Base-by-base conservation (phyloP, 2,113 vertebrate genomes). In the Bambusicola thoracicus region DNA sequence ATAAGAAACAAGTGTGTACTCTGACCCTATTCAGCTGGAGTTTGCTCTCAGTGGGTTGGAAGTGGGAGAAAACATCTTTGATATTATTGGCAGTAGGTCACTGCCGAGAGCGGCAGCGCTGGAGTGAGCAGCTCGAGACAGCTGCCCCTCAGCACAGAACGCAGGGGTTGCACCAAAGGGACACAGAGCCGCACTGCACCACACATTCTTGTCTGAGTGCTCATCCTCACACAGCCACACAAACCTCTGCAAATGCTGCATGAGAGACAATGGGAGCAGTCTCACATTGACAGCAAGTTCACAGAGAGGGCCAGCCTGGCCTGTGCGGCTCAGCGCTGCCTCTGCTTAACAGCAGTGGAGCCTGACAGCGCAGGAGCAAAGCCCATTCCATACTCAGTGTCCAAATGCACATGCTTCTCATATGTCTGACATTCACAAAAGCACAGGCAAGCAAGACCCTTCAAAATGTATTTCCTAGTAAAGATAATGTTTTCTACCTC, bases 401-500 rank as follows among this genome's bases (percentile, higher is more conserved):
- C 66, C 62, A 62, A 86, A 55, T 24, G 63, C 43, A 8, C 19
- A 10, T 56, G 84, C 83, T 72, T 40, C 46, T 81, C 76, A 1
- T 10, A 4, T 11, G 63, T 34, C 34, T 38, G 56, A 65, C 77
- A 66, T 55, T 70, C 87, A 72, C 43, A 73, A 91, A 77, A 79
- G 74, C 69, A 85, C 88, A 94, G 43, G 18, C 68, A 91, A 89
- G 68, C 76, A 91, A 81, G 74, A 38, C 80, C 66, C 74, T 88
- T 94, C 56, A 93, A 79, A 73, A 81, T 21, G 6, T 49, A 56
- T 95, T 80, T 89, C 85, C 84, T 72, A 63, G 27, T 13, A 90
- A 59, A 92, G 76, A 73, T 88, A 74, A 65, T 49, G 59, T 66
- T 94, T 95, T 82, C 49, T 69, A 73, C 55, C 49, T 67, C 78